Percentiles rank a stretch among this genome's conserved stretches.
Evolutionary conservation across 2,888 invertebrate species (phyloP).

Genomic region (Herminia tarsipennalis): DNA sequence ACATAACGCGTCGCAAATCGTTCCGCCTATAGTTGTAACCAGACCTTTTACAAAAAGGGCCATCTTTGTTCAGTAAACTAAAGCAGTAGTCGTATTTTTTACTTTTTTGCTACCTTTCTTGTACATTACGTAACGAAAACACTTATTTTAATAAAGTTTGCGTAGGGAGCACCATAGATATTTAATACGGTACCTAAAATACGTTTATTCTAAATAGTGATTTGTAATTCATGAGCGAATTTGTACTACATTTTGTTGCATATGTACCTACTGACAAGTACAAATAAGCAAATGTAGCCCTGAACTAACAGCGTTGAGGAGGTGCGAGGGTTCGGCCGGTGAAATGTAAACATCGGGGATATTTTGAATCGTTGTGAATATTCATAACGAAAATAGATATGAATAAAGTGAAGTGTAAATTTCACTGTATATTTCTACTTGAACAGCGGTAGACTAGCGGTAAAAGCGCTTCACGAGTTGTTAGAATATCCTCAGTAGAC

Average conservation of each 20-base stretch:
- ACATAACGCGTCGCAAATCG: too few species aligned
- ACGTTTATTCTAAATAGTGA: conserved; percentile 1
- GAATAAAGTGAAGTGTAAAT: too few species aligned
- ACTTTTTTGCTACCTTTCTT: background rate
- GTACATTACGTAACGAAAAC: conserved; percentile 13
- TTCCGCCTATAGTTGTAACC: too few species aligned
- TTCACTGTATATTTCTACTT: too few species aligned
- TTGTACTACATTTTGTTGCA: background rate
- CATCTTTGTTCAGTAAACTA: conserved; percentile 5
- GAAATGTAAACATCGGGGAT: too few species aligned
- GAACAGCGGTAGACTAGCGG: too few species aligned
- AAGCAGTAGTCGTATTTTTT: background rate
- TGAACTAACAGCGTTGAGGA: background rate
- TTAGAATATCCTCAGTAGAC: too few species aligned
- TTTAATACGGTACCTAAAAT: conserved; percentile 4
- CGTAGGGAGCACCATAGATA: conserved; percentile 2
- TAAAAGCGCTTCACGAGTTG: too few species aligned
- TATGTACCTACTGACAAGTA: background rate
- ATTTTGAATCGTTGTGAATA: too few species aligned
- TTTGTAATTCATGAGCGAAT: background rate
- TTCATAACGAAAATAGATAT: too few species aligned
- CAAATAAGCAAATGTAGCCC: background rate
- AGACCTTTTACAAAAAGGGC: conserved; percentile 18
- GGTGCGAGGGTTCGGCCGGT: too few species aligned
- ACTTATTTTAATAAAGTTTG: conserved; percentile 29